Evolutionary conservation across 2,113 vertebrate genomes (phyloP).

Genomic region (Oncorhynchus masou): DNA sequence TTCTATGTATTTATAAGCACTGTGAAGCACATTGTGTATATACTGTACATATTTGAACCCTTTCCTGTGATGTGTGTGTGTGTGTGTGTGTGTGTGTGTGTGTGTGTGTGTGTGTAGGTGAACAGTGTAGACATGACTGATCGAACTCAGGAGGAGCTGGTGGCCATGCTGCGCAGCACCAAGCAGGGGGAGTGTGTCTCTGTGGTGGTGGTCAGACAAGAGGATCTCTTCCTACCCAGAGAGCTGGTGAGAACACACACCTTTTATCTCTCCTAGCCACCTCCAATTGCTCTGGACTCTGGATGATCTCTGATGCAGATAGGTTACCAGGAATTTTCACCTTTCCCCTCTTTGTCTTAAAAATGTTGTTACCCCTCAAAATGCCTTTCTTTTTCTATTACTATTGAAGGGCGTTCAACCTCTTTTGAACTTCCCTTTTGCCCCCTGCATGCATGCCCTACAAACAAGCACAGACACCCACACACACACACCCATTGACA

Average conservation of each 20-base stretch:
- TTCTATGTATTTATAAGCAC: too few species aligned
- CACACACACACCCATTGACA: too few species aligned
- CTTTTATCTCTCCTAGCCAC: background rate
- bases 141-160: conserved; percentile 90
- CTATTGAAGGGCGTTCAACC: background rate
- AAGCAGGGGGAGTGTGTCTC: conserved; percentile 88
- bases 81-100: background rate
- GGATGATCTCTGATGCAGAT: too few species aligned
- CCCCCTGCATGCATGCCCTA: background rate
- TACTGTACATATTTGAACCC: too few species aligned
- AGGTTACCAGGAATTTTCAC: background rate
- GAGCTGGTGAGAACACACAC: conserved; percentile 85
- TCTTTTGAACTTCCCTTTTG: background rate
- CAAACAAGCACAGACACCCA: background rate
- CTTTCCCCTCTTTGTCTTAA: background rate
- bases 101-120: conserved; percentile 72
- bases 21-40: too few species aligned
- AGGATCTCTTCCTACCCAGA: conserved; percentile 88
- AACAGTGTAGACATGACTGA: conserved; percentile 88
- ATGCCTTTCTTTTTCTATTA: background rate
- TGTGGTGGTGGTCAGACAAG: conserved; percentile 85
- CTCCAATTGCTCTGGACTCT: too few species aligned
- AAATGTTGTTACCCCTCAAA: background rate
- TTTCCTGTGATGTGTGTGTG: background rate
- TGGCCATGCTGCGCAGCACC: conserved; percentile 91